Base-by-base conservation (phyloP, 2,888 invertebrate genomes). In the Heteromurus nitidus region DNA sequence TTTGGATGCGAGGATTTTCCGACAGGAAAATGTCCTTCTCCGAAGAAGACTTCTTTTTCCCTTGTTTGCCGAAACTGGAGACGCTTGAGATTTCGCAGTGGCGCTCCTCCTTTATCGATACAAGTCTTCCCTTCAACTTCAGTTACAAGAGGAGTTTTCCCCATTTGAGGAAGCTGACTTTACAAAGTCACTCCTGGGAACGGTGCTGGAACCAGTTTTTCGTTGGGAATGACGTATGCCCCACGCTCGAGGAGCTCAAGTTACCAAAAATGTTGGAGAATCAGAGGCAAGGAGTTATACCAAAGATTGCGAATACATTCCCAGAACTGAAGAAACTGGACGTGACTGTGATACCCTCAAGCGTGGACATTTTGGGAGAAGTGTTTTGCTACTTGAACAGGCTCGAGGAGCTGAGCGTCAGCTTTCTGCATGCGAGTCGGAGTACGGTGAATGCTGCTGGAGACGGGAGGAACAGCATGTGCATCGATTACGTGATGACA, bases 401-500 rank as follows among this genome's bases (percentile, higher is more conserved):
- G 20, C 22, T 82, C 44, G 82, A 82, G 30, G 82, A 76, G 44
- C 62, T 82, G 20, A 67, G 76, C 55, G 77, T 82, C 28, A 77
- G 47, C 28, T 82, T 82, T 77, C 30, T 82, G 9, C 80, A 80
- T 58, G 80, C 67, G 9, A 36, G 58, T 26, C 24, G 24, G n/a
- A 42, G 11, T 3, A 64, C 47, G n/a, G 42, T 74, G 47, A 74
- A 74, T 31, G 55, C 44, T 47, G 62, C 42, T 36, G 68, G 30
- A 30, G 60, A 58, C 31, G 58, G 24, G 22, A 60, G 70, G 26
- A 53, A 44, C 18, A 76, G 64, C 30, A 64, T 64, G 53, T 82
- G 82, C 64, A 82, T 82, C 50, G 82, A 82, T 67, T 82, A 77
- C 55, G 68, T 82, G 69, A 69, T 82, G 67, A 77, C 76, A 60